Base-by-base conservation (phyloP, 1,140 invertebrate species). In the Oncopodura yosiiana region DNA sequence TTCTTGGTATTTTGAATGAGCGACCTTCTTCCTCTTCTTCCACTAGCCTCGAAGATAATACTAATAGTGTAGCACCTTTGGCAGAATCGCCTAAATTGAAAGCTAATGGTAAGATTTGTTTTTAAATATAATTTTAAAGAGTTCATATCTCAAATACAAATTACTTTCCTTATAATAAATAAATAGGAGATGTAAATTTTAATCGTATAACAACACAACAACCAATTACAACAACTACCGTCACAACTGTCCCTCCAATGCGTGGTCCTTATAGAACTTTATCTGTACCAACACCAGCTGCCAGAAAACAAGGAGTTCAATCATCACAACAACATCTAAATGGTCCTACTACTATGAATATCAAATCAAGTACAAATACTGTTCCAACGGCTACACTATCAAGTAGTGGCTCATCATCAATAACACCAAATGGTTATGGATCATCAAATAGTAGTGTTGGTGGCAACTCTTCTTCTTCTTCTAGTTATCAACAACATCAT, bases 221-320 rank as follows among this genome's bases (percentile, higher is more conserved):
- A n/a, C n/a, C n/a, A n/a, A n/a, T n/a, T n/a, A n/a, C n/a, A n/a
- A n/a, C n/a, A n/a, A n/a, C n/a, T n/a, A n/a, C n/a, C n/a, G n/a
- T n/a, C n/a, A n/a, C n/a, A n/a, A n/a, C n/a, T n/a, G n/a, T n/a
- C n/a, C n/a, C n/a, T n/a, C n/a, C n/a, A n/a, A n/a, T n/a, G n/a
- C n/a, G n/a, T n/a, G n/a, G n/a, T n/a, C n/a, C n/a, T n/a, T n/a
- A n/a, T n/a, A n/a, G n/a, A n/a, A n/a, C n/a, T n/a, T 36, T 62
- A 9, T 62, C 60, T 3, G 56, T 62, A 6, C 60, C 60, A 32
- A 62, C 60, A 5, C 41, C 53, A 18, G 60, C 44, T 43, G 60
- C 60, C 1, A 19, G 58, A 19, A 62, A 62, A 38, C 60, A 62
- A 42, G 44, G 24, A 29, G 60, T 55, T 21, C 57, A 58, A 55